Evolutionary conservation across 2,888 invertebrate genomes (phyloP), one percentile per base, ranked within the genome.

Genomic region (Andrena hattorfiana): DNA sequence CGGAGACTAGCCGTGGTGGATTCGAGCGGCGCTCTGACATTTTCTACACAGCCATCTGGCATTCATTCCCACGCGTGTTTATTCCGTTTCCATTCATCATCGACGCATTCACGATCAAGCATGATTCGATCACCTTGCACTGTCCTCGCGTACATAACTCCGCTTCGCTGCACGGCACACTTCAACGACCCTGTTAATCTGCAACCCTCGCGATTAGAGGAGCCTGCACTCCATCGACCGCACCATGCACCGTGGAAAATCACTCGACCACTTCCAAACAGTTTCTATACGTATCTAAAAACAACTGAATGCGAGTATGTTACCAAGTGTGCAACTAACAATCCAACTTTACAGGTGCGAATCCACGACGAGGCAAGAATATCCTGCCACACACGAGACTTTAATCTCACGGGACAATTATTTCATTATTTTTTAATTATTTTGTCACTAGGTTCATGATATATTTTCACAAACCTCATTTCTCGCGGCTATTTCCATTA

Each of bases 71-170:
- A 48, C 77, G 59, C 67, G 54, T 28, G 32, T 62, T 20, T 23
- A 56, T 23, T 56, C 59, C 56, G 77, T 77, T 30, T 51, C 42
- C 69, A 71, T 78, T 75, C 80, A 76, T 79, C 78, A 70, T 78
- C 77, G 74, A 23, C 68, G 63, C 68, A 74, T 62, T 84, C 81
- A 49, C 75, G 84, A 83, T 78, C 83, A 77, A 83, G 87, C 89
- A 88, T 89, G 88, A 89, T 82, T 76, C 81, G 77, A 80, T 87
- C 81, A 87, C 81, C 77, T 84, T 86, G 86, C 88, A 87, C 86
- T 73, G 20, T 81, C 67, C 73, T 68, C 35, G 59, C 70, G 72
- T 84, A 77, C 54, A 72, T 82, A 79, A 49, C 73, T 66, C 64
- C 75, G 87, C 88, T 88, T 88, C 62, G 75, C 62, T 84, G 87